phyloP scores from a whole-genome alignment of 2,113 vertebrate genomes.

The Ginglymostoma cirratum region DNA sequence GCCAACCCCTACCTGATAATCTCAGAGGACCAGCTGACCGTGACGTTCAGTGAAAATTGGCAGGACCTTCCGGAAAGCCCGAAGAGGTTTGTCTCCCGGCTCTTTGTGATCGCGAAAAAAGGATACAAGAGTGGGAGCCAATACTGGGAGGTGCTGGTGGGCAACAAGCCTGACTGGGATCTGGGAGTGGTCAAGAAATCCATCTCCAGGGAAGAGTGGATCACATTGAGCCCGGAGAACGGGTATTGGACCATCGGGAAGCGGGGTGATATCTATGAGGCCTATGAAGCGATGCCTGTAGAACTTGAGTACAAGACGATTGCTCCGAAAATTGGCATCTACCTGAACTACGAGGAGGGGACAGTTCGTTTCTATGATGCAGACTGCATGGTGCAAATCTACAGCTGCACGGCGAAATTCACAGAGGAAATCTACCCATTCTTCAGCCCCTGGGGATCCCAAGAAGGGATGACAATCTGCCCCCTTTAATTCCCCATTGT shows the following conservation, averaged over 20 bases:
- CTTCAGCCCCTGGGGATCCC: neutral
- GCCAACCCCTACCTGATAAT: neutral
- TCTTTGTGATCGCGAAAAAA: neutral
- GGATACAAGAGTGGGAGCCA: neutral
- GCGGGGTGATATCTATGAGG: neutral
- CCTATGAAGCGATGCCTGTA: rapidly evolving
- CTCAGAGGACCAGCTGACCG: neutral
- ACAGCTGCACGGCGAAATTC: neutral
- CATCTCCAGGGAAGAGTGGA: neutral
- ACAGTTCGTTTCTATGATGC: neutral
- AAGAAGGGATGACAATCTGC: neutral
- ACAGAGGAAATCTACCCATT: neutral
- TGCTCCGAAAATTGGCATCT: neutral
- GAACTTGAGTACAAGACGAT: rapidly evolving
- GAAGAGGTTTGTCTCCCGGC: neutral
- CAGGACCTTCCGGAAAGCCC: rapidly evolving
- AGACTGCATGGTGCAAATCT: neutral
- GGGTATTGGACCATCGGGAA: neutral
- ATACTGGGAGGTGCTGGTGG: neutral
- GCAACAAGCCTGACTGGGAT: neutral
- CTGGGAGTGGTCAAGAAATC: neutral
- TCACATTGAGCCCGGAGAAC: neutral
- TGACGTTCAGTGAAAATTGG: neutral
- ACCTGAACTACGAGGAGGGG: neutral
- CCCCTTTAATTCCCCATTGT: neutral